phyloP scores from a whole-genome alignment of 2,797 vertebrate genomes.

The Hozukius guyotensis region DNA sequence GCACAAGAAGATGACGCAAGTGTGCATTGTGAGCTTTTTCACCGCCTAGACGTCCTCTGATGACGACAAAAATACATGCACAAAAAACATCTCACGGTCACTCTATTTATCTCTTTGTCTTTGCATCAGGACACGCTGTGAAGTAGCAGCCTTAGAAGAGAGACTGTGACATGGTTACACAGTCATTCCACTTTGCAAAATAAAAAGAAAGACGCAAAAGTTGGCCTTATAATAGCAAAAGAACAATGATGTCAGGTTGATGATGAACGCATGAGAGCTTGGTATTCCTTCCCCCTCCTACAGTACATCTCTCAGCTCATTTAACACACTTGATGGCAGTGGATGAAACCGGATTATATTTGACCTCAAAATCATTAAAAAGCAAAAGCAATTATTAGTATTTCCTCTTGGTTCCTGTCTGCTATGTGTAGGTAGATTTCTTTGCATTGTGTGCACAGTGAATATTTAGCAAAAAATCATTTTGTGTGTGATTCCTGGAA shows the following conservation, averaged over 20 bases:
- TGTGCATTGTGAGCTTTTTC: not conserved
- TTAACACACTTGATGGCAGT: slow-evolving; percentile 35
- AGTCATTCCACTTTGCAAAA: not conserved
- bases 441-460: not conserved
- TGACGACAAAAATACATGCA: slow-evolving; percentile 21
- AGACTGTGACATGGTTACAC: not conserved
- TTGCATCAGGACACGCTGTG: not conserved
- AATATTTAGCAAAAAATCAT: not conserved
- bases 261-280: slow-evolving; percentile 18
- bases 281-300: slow-evolving; percentile 1
- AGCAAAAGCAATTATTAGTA: slow-evolving; percentile 26
- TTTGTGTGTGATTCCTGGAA: not conserved
- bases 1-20: slow-evolving; percentile 52
- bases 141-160: not conserved
- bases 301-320: slow-evolving; percentile 29
- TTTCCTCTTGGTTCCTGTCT: slow-evolving; percentile 9
- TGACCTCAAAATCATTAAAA: slow-evolving; percentile 48
- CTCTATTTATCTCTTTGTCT: not conserved
- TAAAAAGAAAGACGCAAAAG: not conserved
- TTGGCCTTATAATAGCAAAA: not conserved
- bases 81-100: not conserved
- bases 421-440: not conserved
- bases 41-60: not conserved
- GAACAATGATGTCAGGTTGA: not conserved
- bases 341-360: slow-evolving; percentile 45